These are phyloP conservation scores for Metopia argyrocephala DNA, from an alignment of 2,888 invertebrate species.

Conservation along the genomic window DNA sequence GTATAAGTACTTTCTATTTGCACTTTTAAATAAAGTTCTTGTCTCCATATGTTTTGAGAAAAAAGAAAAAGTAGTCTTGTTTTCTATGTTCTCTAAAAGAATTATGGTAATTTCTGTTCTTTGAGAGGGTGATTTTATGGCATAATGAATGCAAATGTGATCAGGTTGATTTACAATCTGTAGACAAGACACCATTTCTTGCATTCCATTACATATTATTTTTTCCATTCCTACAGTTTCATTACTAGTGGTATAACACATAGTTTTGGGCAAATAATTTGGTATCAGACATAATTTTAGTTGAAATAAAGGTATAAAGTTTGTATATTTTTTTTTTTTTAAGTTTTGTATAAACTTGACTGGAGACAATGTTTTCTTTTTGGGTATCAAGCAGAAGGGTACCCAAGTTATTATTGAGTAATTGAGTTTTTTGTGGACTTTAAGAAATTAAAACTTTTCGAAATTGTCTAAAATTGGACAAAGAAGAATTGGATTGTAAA, in stretches of 20 bases:
- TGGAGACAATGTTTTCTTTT: background rate
- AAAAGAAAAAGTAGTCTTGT: background rate
- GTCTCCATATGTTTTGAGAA: conserved; percentile 37
- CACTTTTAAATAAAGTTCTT: conserved; percentile 40
- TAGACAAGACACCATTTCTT: conserved; percentile 70
- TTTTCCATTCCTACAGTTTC: background rate
- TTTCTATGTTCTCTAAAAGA: background rate
- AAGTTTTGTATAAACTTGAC: conserved; percentile 3
- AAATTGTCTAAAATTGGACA: no score
- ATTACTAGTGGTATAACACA: conserved; percentile 4
- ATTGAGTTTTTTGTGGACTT: no score
- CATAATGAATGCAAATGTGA: conserved; percentile 68
- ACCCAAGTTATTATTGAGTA: no score
- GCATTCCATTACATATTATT: conserved; percentile 60
- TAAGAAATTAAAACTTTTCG: no score
- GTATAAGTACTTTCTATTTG: background rate
- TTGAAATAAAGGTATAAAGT: conserved; percentile 7
- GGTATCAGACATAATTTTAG: conserved; percentile 2
- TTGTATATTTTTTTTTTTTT: background rate
- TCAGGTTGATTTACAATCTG: conserved; percentile 74
- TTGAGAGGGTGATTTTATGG: background rate
- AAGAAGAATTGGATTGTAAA: no score
- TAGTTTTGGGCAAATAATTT: conserved; percentile 20
- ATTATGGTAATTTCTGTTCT: background rate
- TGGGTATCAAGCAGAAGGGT: no score